Evolutionary conservation across 2,888 invertebrate species (phyloP).

Genomic region (Drosophila heteroneura): DNA sequence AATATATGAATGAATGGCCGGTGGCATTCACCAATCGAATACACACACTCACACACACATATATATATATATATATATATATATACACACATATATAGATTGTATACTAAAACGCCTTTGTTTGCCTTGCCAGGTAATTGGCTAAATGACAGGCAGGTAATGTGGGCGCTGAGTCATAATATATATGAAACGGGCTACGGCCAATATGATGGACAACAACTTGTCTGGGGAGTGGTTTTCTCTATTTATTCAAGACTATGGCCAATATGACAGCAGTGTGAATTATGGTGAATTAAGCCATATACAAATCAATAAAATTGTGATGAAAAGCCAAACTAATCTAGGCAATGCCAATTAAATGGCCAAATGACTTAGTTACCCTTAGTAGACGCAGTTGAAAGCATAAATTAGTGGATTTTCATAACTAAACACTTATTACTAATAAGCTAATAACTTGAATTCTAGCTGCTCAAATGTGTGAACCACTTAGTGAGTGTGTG

Average conservation of each 20-base stretch:
- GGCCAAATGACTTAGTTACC: neutral
- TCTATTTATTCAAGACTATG: constrained; percentile 1
- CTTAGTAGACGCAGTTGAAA: constrained; percentile 9
- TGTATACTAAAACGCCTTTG: constrained; percentile 50
- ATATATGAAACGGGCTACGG: constrained; percentile 9
- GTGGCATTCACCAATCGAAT: constrained; percentile 54
- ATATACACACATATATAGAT: neutral
- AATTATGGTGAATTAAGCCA: neutral
- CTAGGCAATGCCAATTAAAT: neutral
- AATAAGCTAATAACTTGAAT: constrained; percentile 35
- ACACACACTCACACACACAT: neutral
- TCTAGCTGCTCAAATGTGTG: constrained; percentile 48
- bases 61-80: constrained; percentile 3
- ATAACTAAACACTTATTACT: constrained; percentile 38
- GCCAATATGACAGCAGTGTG: neutral
- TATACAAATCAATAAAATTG: constrained; percentile 19
- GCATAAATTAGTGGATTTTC: constrained; percentile 21
- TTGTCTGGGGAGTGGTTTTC: constrained; percentile 5
- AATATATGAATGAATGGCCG: constrained; percentile 74
- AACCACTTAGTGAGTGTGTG: constrained; percentile 51
- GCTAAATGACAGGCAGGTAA: constrained; percentile 72
- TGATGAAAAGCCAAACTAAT: neutral
- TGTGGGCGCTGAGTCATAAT: constrained; percentile 58
- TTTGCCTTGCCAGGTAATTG: constrained; percentile 70
- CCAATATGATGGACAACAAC: constrained; percentile 41